Evolutionary conservation across 2,888 invertebrate species (phyloP).

Genomic region (Acanthacorydalis orientalis): DNA sequence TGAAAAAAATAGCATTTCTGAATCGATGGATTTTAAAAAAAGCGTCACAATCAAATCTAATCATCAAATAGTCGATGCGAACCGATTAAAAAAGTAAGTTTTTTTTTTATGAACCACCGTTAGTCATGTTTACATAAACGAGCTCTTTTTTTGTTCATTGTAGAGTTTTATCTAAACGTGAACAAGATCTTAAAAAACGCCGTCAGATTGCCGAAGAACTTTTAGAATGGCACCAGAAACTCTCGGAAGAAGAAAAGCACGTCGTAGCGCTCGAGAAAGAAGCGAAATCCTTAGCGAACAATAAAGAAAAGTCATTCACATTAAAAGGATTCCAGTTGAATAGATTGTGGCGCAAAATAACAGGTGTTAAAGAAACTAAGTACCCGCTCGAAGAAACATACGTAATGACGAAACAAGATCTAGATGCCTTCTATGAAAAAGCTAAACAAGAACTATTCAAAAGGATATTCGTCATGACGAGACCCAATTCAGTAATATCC

Average conservation of each 20-base stretch:
- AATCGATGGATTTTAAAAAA: conserved; percentile 3
- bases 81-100: neutral
- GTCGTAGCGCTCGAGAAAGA: conserved; percentile 28
- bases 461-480: neutral
- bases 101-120: neutral
- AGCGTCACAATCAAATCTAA: neutral
- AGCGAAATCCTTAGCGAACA: conserved; percentile 5
- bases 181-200: conserved; percentile 28
- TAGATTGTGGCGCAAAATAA: conserved; percentile 28
- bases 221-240: conserved; percentile 33
- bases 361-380: conserved; percentile 23
- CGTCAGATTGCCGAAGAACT: conserved; percentile 31
- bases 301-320: conserved; percentile 10
- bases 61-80: neutral
- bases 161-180: conserved; percentile 28
- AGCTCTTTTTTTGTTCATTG: neutral
- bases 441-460: conserved; percentile 16
- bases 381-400: conserved; percentile 23
- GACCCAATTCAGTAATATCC: too few species aligned
- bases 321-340: conserved; percentile 25
- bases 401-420: conserved; percentile 23
- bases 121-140: neutral
- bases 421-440: conserved; percentile 26
- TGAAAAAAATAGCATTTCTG: neutral
- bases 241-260: conserved; percentile 33